phyloP scores from a whole-genome alignment of 2,888 invertebrate species.

The Schrankia costaestrigalis region DNA sequence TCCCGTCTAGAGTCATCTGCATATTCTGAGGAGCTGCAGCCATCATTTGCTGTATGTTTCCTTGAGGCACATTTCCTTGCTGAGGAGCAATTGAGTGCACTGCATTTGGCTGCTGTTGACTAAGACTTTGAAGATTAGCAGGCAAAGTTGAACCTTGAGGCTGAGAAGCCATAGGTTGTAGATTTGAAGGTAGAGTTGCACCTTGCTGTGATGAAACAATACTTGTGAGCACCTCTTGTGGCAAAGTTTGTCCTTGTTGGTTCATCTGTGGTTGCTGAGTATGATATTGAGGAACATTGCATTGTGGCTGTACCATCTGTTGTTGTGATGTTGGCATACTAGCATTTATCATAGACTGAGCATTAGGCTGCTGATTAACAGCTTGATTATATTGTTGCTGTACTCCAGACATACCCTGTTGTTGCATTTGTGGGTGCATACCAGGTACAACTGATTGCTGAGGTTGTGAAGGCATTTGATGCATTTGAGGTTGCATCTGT shows the following conservation, averaged over 20 bases:
- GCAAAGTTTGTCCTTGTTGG: slow-evolving; percentile 73
- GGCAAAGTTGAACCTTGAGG: slow-evolving; percentile 83
- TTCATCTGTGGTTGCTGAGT: slow-evolving; percentile 73
- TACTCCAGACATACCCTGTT: slow-evolving; percentile 69
- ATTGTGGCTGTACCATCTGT: slow-evolving; percentile 74
- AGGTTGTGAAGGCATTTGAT: slow-evolving; percentile 73
- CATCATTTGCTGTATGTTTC: slow-evolving; percentile 82
- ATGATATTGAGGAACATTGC: slow-evolving; percentile 75
- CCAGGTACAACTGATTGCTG: slow-evolving; percentile 74
- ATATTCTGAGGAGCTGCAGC: slow-evolving; percentile 75
- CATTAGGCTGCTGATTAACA: slow-evolving; percentile 69
- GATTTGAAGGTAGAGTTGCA: slow-evolving; percentile 68
- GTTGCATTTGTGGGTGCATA: slow-evolving; percentile 77
- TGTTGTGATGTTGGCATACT: slow-evolving; percentile 72
- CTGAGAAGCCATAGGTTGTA: slow-evolving; percentile 70
- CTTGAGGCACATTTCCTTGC: slow-evolving; percentile 80
- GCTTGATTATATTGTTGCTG: slow-evolving; percentile 79
- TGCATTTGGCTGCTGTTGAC: slow-evolving; percentile 69
- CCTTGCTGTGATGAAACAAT: slow-evolving; percentile 76
- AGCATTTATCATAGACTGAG: slow-evolving; percentile 71
- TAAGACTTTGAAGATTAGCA: slow-evolving; percentile 77
- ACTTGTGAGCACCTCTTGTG: slow-evolving; percentile 74
- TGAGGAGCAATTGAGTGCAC: slow-evolving; percentile 73
- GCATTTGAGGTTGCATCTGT: slow-evolving; percentile 77
- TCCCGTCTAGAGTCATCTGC: slow-evolving; percentile 78